phyloP scores from a whole-genome alignment of 2,888 invertebrate genomes.

The Thalpophila matura region DNA sequence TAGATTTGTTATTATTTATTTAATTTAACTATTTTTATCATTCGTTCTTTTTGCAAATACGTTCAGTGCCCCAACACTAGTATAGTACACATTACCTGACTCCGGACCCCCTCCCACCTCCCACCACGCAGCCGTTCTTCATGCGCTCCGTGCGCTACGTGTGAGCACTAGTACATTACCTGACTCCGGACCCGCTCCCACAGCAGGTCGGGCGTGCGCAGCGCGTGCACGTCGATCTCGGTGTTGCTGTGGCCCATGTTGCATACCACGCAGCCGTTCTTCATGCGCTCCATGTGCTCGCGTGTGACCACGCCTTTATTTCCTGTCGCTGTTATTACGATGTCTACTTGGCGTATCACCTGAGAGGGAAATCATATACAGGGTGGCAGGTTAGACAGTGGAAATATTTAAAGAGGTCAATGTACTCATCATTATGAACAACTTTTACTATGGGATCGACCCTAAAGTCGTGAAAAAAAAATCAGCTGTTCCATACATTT shows the following conservation, averaged over 20 bases:
- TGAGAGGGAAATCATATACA: conserved; percentile 82
- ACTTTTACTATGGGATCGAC: too few relatives aligned
- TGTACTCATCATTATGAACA: too few relatives aligned
- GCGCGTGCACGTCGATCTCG: conserved; percentile 96
- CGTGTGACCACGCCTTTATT: conserved; percentile 99
- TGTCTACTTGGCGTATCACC: conserved; percentile 97
- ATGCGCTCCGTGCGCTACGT: conserved; percentile 98
- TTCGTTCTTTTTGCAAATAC: too few relatives aligned
- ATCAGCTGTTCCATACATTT: too few relatives aligned
- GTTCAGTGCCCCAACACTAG: too few relatives aligned
- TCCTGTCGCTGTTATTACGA: conserved; percentile 99
- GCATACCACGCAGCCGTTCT: conserved; percentile 98
- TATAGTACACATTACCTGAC: too few relatives aligned
- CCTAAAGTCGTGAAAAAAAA: too few relatives aligned
- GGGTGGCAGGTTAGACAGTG: too few relatives aligned
- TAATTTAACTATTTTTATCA: too few relatives aligned
- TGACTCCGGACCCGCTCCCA: conserved; percentile 97
- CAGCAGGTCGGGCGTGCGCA: conserved; percentile 97
- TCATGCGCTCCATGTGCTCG: conserved; percentile 99
- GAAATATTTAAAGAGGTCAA: too few relatives aligned
- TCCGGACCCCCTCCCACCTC: conserved; percentile 11
- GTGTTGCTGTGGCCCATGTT: conserved; percentile 99
- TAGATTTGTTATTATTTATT: too few relatives aligned
- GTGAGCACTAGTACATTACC: conserved; percentile 92
- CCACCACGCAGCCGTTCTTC: conserved; percentile 98